Evolutionary conservation across 1,140 invertebrate species (phyloP).

Genomic region (Hyphantria cunea): DNA sequence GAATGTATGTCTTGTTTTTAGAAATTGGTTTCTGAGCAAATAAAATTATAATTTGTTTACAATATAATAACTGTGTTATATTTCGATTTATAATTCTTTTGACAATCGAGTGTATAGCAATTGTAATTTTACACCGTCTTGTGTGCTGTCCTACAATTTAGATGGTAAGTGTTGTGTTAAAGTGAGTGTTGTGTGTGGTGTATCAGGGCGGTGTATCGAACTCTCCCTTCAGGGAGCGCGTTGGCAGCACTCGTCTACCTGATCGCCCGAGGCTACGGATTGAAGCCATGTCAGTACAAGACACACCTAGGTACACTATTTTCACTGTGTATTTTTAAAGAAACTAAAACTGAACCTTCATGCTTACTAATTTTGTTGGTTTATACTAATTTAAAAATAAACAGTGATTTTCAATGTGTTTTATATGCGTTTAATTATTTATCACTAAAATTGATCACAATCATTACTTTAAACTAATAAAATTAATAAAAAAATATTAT

Average conservation of each 20-base stretch:
- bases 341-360: not conserved
- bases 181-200: slow-evolving; percentile 63
- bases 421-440: slow-evolving; percentile 10
- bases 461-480: too few species aligned
- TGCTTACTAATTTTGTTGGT: not conserved
- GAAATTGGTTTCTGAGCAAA: too few species aligned
- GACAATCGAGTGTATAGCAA: too few species aligned
- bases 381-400: not conserved
- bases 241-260: slow-evolving; percentile 92
- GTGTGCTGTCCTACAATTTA: slow-evolving; percentile 27
- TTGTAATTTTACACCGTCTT: not conserved
- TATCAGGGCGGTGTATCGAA: slow-evolving; percentile 84
- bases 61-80: too few species aligned
- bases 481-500: too few species aligned
- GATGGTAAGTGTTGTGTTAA: slow-evolving; percentile 39
- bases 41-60: too few species aligned
- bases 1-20: too few species aligned
- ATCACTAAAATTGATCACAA: too few species aligned
- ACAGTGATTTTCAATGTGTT: slow-evolving; percentile 4
- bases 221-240: slow-evolving; percentile 92
- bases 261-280: slow-evolving; percentile 92
- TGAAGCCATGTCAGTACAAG: slow-evolving; percentile 80
- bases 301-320: slow-evolving; percentile 1
- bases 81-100: too few species aligned
- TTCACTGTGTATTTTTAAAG: slow-evolving; percentile 1